These are phyloP conservation scores for Luperina nickerlii DNA, from an alignment of 2,888 invertebrate species.

Conservation along the genomic window DNA sequence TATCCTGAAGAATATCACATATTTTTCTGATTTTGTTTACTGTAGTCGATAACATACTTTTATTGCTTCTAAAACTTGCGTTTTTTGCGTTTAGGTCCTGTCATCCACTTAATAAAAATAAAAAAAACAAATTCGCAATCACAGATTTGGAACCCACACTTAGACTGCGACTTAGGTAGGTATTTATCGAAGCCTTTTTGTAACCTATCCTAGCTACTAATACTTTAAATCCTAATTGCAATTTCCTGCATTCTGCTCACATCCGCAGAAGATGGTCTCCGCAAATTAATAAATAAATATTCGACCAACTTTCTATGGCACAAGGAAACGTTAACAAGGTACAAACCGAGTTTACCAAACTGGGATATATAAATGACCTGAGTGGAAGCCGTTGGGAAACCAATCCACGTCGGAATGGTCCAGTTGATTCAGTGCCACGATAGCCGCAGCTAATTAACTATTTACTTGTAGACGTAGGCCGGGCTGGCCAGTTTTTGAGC, in stretches of 20 bases:
- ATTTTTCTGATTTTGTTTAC: no score
- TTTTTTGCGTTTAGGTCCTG: no score
- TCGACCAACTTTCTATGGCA: slow-evolving; percentile 60
- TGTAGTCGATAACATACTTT: no score
- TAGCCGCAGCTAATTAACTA: slow-evolving; percentile 56
- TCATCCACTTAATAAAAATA: background rate
- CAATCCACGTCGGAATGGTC: slow-evolving; percentile 48
- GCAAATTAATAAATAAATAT: slow-evolving; percentile 53
- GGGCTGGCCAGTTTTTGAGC: slow-evolving; percentile 31
- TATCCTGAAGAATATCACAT: no score
- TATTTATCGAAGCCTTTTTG: background rate
- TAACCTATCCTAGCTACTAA: background rate
- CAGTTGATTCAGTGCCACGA: slow-evolving; percentile 53
- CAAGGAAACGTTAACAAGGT: slow-evolving; percentile 64
- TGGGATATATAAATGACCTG: slow-evolving; percentile 71
- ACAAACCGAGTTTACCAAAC: slow-evolving; percentile 69
- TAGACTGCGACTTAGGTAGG: background rate
- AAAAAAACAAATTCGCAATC: background rate
- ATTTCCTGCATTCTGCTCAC: slow-evolving; percentile 11
- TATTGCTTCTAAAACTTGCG: no score
- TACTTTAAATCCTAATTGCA: slow-evolving; percentile 4
- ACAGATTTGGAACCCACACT: background rate
- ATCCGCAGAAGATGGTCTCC: slow-evolving; percentile 39
- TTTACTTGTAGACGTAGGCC: slow-evolving; percentile 36
- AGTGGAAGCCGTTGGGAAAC: slow-evolving; percentile 52